phyloP scores from a whole-genome alignment of 23 tunicate species.

The Corella eumyota region DNA sequence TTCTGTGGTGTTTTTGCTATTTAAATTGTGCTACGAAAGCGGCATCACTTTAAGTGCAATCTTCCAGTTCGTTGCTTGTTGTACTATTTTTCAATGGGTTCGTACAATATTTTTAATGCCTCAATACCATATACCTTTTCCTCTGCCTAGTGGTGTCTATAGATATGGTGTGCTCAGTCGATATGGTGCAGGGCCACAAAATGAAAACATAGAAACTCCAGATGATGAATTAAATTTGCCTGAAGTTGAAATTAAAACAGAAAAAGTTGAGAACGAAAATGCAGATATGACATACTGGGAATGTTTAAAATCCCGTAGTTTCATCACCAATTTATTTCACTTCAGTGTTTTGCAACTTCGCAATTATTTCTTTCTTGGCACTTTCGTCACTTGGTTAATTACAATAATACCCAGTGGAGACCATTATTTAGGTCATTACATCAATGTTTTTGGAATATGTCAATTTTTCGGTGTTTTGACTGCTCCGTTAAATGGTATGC shows the following conservation, averaged over 20 bases:
- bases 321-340: constrained; percentile 66
- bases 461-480: constrained; percentile 83
- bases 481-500: constrained; percentile 86
- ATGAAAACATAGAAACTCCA: not conserved
- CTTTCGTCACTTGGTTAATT: constrained; percentile 31
- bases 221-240: not conserved
- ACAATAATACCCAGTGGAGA: constrained; percentile 6
- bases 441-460: constrained; percentile 72
- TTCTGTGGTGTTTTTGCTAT: constrained; percentile 75
- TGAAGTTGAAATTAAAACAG: not conserved
- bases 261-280: not conserved
- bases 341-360: constrained; percentile 68
- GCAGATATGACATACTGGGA: not conserved
- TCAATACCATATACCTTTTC: constrained; percentile 55
- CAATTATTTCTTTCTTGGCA: constrained; percentile 77
- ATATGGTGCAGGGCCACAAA: not conserved
- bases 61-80: constrained; percentile 37
- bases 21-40: constrained; percentile 43
- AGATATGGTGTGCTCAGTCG: constrained; percentile 24
- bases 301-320: constrained; percentile 18
- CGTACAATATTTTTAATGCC: constrained; percentile 76
- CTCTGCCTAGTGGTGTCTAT: constrained; percentile 27
- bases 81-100: constrained; percentile 42
- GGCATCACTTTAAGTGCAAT: constrained; percentile 32
- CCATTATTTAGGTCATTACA: constrained; percentile 3